Percentiles rank a stretch among this genome's conserved stretches.
These are phyloP conservation scores for Misgurnus anguillicaudatus DNA, from an alignment of 2,113 vertebrate genomes.

Conservation along the genomic window DNA sequence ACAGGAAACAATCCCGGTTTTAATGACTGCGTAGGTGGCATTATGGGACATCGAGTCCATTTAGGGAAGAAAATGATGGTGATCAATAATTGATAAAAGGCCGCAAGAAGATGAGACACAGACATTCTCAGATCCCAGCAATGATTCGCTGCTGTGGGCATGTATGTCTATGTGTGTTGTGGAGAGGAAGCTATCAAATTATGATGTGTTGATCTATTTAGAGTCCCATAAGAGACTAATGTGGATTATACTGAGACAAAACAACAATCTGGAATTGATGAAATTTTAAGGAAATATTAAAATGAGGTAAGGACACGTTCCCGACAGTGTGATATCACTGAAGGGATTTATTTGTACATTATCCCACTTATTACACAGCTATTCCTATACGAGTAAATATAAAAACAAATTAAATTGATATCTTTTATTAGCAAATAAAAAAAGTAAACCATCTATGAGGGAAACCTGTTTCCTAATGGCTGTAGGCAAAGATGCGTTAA, in stretches of 20 bases:
- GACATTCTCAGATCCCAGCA: not conserved
- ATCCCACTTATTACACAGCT: no score
- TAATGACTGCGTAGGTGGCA: slow-evolving; percentile 24
- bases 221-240: slow-evolving; percentile 1
- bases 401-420: no score
- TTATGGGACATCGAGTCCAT: slow-evolving; percentile 36
- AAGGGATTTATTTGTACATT: no score
- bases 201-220: slow-evolving; percentile 36
- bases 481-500: no score
- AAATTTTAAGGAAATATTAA: no score
- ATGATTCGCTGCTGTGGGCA: not conserved
- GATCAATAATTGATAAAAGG: slow-evolving; percentile 23
- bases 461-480: no score
- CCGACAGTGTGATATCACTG: no score
- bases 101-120: not conserved
- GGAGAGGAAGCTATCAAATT: slow-evolving; percentile 31
- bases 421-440: no score
- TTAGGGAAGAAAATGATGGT: slow-evolving; percentile 24
- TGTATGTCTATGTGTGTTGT: slow-evolving; percentile 14
- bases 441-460: no score
- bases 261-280: not conserved
- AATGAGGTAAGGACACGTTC: no score
- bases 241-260: not conserved
- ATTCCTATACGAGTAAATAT: no score
- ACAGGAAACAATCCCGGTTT: slow-evolving; percentile 30